These are phyloP conservation scores for Drosophila rubida DNA, from an alignment of 2,888 invertebrate species.

Conservation along the genomic window DNA sequence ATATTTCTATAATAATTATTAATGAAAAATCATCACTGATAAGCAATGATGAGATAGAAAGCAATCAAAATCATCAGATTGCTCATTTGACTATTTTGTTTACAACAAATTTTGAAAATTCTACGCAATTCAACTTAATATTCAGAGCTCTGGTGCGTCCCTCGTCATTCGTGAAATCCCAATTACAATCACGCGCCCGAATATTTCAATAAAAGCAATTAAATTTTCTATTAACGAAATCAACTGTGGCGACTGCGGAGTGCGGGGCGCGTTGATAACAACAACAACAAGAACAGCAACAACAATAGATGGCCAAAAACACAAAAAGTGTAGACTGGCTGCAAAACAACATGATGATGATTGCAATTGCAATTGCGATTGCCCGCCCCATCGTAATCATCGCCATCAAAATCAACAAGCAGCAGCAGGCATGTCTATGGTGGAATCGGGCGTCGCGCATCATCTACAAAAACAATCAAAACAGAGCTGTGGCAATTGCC, in stretches of 20 bases:
- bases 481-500: conserved; percentile 64
- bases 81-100: too few species aligned
- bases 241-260: conserved; percentile 32
- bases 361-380: conserved; percentile 28
- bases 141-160: conserved; percentile 41
- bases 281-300: conserved; percentile 14
- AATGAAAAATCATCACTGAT: too few species aligned
- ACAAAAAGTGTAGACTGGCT: conserved; percentile 35
- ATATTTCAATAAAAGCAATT: conserved; percentile 78
- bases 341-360: conserved; percentile 51
- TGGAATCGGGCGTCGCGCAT: conserved; percentile 33
- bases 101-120: too few species aligned
- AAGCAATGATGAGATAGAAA: too few species aligned
- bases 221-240: conserved; percentile 69
- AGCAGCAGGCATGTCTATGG: conserved; percentile 9
- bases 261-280: conserved; percentile 18
- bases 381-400: conserved; percentile 38
- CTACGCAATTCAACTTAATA: too few species aligned
- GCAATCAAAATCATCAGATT: too few species aligned
- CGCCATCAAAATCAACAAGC: conserved; percentile 71
- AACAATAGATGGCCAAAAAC: conserved; percentile 16
- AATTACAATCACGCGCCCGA: conserved; percentile 52
- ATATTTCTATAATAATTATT: too few species aligned
- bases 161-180: conserved; percentile 53
- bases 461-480: conserved; percentile 74